Evolutionary conservation across 2,888 invertebrate genomes (phyloP), one percentile per base, ranked within the genome.

Genomic region (Choreutis nemorana): DNA sequence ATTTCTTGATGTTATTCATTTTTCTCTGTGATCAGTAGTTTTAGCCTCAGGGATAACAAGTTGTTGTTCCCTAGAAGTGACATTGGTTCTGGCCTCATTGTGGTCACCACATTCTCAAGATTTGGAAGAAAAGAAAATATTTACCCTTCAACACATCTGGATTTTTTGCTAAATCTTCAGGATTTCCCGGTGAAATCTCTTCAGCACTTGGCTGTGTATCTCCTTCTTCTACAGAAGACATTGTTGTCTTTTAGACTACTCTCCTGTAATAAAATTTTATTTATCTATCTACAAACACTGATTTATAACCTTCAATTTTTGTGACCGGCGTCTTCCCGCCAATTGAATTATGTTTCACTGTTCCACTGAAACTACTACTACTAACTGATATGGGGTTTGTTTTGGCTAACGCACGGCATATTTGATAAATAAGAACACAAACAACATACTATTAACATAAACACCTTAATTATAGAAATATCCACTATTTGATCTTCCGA

Each of bases 151-250:
- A 73, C 26, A 84, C 75, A 40, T 71, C 68, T 25, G 85, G 82
- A 52, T 86, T 83, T 57, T 85, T 85, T 14, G 84, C 75, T 27
- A 86, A 71, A 48, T 84, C 84, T 13, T 84, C 83, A 25, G 86
- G 85, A 51, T 85, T 73, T 35, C 75, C 78, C 28, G 57, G 45
- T 15, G 66, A 59, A 10, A 72, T 53, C 30, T 75, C 75, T 33
- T 67, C 71, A 15, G 45, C 31, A 7, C 60, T 31, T 28, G 59
- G 44, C n/a, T n/a, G n/a, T 23, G 60, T 42, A 28, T 72, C 73
- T 23, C 65, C 58, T 51, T 72, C 78, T 40, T 73, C 78, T 30
- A 65, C 43, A 21, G 73, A 59, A 38, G 65, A 64, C 78, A 78
- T 78, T 39, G 13, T 30, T 8, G 20, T 28, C 10, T 20, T 12